phyloP scores from a whole-genome alignment of 2,113 vertebrate genomes.

The Sinosuthora webbiana region DNA sequence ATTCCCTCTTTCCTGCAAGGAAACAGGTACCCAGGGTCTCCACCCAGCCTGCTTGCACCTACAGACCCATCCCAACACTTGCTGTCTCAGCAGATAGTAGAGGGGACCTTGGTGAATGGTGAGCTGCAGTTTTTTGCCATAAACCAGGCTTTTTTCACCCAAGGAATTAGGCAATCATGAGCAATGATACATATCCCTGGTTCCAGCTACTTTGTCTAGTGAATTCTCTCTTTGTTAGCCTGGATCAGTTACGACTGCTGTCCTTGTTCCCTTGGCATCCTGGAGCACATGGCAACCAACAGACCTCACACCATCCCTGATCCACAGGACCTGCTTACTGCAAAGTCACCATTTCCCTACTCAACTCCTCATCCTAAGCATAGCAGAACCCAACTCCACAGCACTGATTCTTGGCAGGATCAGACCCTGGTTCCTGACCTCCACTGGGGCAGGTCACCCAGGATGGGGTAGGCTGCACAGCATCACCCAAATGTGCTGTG shows the following conservation, averaged over 20 bases:
- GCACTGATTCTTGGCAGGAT: not conserved
- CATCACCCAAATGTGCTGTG: not conserved
- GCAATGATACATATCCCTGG: not conserved
- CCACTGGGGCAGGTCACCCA: not conserved
- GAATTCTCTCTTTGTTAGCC: not conserved
- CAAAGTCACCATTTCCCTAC: not conserved
- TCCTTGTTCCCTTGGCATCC: fast-evolving
- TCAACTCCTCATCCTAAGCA: not conserved
- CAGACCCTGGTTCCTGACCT: not conserved
- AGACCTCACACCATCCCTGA: not conserved
- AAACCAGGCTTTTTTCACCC: not conserved
- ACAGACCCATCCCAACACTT: not conserved
- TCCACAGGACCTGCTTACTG: not conserved
- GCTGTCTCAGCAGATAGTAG: not conserved
- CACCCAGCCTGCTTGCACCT: not conserved
- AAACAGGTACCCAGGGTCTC: not conserved
- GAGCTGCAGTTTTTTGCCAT: not conserved
- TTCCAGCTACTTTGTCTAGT: not conserved
- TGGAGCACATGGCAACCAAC: not conserved
- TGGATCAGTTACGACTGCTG: not conserved
- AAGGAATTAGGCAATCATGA: not conserved
- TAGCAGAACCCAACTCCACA: not conserved
- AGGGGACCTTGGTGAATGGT: not conserved
- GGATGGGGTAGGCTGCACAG: not conserved
- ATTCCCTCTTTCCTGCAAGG: not conserved